Conservation (phyloP, 2,113 vertebrate species). For the Phalacrocorax carbo region DNA sequence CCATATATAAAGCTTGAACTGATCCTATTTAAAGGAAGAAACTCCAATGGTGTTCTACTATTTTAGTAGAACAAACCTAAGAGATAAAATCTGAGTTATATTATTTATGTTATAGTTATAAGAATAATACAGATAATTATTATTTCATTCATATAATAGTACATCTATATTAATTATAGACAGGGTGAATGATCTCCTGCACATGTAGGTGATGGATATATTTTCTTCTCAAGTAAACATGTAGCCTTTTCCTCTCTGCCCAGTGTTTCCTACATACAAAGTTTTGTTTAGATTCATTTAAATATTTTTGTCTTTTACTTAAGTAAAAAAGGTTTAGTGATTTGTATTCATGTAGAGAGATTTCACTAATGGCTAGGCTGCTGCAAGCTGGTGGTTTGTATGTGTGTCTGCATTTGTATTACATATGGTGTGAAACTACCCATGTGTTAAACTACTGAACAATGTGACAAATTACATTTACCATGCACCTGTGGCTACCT, state of each 20-base stretch:
- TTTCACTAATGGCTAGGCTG: not conserved
- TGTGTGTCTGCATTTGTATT: not conserved
- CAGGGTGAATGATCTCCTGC: not conserved
- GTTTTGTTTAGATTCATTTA: not conserved
- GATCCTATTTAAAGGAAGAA: not conserved
- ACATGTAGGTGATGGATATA: not conserved
- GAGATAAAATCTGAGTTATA: not conserved
- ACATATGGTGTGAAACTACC: constrained; percentile 33
- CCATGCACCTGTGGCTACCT: constrained; percentile 53
- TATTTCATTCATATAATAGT: not conserved
- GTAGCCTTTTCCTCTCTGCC: not conserved
- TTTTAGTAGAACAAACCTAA: not conserved
- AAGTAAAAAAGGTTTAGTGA: not conserved
- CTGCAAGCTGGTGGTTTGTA: not conserved
- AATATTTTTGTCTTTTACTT: not conserved
- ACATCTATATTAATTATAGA: not conserved
- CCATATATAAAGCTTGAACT: not conserved
- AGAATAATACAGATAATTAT: not conserved
- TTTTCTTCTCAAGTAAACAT: not conserved
- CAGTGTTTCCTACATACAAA: not conserved
- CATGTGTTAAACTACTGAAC: constrained; percentile 55
- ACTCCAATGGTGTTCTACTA: not conserved
- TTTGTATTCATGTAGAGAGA: not conserved
- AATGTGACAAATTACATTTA: constrained; percentile 63
- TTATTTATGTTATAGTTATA: not conserved